These are phyloP conservation scores for Sciurus vulgaris DNA, from an alignment of 2,797 vertebrate species.

Conservation along the genomic window DNA sequence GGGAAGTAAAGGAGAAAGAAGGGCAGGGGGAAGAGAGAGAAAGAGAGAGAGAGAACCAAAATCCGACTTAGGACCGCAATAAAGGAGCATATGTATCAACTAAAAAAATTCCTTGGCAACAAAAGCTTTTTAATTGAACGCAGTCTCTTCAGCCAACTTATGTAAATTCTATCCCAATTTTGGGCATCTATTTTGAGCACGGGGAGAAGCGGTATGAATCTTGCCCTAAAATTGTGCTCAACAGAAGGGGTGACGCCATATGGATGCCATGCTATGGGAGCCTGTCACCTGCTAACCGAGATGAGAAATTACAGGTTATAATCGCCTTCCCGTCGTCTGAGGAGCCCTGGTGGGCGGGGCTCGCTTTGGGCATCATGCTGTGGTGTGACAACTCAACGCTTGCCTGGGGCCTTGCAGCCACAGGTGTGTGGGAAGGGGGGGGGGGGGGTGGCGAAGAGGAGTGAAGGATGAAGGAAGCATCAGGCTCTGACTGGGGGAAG, in stretches of 20 bases:
- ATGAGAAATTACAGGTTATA: conserved; percentile 78
- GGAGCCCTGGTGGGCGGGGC: neutral
- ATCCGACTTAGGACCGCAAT: conserved; percentile 69
- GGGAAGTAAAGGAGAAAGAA: neutral
- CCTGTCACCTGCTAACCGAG: conserved; percentile 78
- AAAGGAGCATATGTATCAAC: conserved; percentile 87
- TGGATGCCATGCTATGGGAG: conserved; percentile 80
- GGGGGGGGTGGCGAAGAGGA: neutral
- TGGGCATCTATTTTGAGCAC: conserved; percentile 88
- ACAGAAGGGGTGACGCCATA: conserved; percentile 86
- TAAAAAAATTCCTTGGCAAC: conserved; percentile 88
- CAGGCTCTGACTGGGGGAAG: neutral
- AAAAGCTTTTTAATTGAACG: conserved; percentile 87
- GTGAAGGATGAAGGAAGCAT: neutral
- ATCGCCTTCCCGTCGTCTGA: conserved; percentile 64
- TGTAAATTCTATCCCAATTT: conserved; percentile 87
- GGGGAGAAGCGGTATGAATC: conserved; percentile 85
- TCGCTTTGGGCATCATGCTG: neutral
- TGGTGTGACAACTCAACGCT: neutral
- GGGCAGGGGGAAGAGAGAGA: neutral
- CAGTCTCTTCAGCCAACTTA: conserved; percentile 88
- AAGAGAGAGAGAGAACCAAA: neutral
- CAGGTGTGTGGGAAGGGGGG: conserved; percentile 33
- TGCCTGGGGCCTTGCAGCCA: neutral
- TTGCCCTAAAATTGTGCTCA: conserved; percentile 89